phyloP scores from a whole-genome alignment of 2,888 invertebrate species.

The Crossocerus cetratus region DNA sequence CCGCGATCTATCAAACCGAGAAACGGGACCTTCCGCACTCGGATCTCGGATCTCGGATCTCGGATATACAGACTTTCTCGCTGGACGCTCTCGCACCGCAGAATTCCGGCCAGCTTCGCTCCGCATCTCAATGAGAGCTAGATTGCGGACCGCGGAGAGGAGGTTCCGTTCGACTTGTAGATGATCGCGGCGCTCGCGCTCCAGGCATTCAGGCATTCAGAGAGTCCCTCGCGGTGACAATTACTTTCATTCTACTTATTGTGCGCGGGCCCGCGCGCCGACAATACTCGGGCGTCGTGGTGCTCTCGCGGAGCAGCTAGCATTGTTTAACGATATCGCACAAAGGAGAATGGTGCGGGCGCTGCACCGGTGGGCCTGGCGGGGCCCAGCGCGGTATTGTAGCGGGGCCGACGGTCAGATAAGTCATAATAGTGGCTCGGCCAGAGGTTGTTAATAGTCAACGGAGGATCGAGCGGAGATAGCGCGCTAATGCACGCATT shows the following conservation, averaged over 20 bases:
- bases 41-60: no score
- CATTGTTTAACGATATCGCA: slow-evolving; percentile 59
- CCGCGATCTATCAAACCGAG: no score
- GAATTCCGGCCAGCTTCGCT: no score
- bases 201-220: no score
- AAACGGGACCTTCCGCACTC: no score
- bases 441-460: slow-evolving; percentile 73
- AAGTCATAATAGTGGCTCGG: slow-evolving; percentile 73
- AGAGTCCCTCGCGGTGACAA: background rate
- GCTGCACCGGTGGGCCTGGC: slow-evolving; percentile 12
- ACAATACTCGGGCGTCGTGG: no score
- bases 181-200: no score
- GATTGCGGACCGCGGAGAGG: no score
- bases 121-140: no score
- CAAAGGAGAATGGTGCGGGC: slow-evolving; percentile 46
- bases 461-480: slow-evolving; percentile 73
- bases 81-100: no score
- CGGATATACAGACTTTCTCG: no score
- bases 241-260: slow-evolving; percentile 6
- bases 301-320: slow-evolving; percentile 5
- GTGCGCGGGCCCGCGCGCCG: background rate
- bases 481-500: slow-evolving; percentile 76
- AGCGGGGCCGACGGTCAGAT: slow-evolving; percentile 63
- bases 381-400: slow-evolving; percentile 54
- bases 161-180: no score